Evolutionary conservation across 2,888 invertebrate species (phyloP), one percentile per base, ranked within the genome.

Genomic region (Hermaeophaga mercurialis): DNA sequence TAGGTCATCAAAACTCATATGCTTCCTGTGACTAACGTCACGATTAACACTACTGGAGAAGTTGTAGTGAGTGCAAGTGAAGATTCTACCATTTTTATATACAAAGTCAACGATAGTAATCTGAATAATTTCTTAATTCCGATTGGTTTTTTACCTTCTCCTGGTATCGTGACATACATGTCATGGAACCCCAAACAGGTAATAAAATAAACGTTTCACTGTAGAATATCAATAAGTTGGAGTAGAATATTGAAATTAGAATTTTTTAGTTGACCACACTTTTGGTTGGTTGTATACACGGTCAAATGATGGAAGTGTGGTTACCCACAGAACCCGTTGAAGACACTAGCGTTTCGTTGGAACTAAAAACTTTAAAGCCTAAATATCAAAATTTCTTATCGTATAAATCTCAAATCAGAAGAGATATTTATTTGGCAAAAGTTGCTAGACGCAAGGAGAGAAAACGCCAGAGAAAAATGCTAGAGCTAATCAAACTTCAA

Each of bases 71-170:
- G 86, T 0, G 85, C 85, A 6, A 83, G 87, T 1, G 79, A 82
- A 57, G 91, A 92, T 71, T 78, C 75, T 9, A 88, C 88, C 0
- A 81, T 90, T 62, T 91, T 91, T 67, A 78, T 88, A 50, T 89
- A 87, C 68, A 71, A 78, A 24, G 61, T 90, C 12, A 49, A 62
- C 11, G 8, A 58, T 66, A 0, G 72, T 8, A 61, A 68, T 0
- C 76, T 77, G 14, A 80, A 81, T 48, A 70, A 78, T 1, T 68
- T 68, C 1, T 59, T 91, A 43, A 67, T 79, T 5, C 86, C 88
- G 12, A 80, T 91, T 33, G 91, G 91, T 0, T 90, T 84, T 62
- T 79, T 90, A 9, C 79, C 81, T 48, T 80, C 87, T 0, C 82
- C 83, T 0, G 87, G 85, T 38, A 78, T 81, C 39, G 84, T 88